phyloP scores from a whole-genome alignment of 2,888 invertebrate genomes.

The Eremobia ochroleuca region DNA sequence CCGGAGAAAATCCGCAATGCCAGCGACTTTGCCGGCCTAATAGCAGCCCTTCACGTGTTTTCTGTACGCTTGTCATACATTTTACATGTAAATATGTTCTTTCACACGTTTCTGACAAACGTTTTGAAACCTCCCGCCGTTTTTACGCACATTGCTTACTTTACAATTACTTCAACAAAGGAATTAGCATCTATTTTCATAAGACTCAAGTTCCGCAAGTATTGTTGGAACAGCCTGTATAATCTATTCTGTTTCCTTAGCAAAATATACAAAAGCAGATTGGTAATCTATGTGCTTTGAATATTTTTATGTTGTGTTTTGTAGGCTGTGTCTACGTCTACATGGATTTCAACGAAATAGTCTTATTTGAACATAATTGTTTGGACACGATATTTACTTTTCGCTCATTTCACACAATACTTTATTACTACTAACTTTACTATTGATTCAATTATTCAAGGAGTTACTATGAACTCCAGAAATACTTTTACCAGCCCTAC shows the following conservation, averaged over 20 bases:
- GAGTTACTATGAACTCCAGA: background rate
- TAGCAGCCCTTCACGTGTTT: background rate
- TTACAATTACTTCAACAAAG: constrained; percentile 57
- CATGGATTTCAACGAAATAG: constrained; percentile 16
- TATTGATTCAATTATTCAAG: background rate
- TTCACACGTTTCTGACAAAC: constrained; percentile 49
- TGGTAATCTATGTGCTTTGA: constrained; percentile 29
- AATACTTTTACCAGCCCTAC: background rate
- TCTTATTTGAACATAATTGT: background rate
- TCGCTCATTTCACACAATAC: background rate
- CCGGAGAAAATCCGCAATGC: background rate
- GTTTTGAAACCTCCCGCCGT: constrained; percentile 48
- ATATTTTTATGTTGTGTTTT: constrained; percentile 27
- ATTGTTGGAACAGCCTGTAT: constrained; percentile 31
- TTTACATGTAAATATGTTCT: constrained; percentile 60
- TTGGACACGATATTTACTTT: background rate
- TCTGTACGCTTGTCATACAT: constrained; percentile 6
- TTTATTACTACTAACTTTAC: background rate
- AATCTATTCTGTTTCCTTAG: constrained; percentile 35
- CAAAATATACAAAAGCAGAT: constrained; percentile 40
- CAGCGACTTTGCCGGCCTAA: background rate
- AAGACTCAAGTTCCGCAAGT: constrained; percentile 38
- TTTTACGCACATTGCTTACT: constrained; percentile 59
- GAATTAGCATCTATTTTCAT: constrained; percentile 52
- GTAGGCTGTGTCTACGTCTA: too few relatives aligned